Conservation (phyloP, 2,113 vertebrate genomes). For the Peromyscus polionotus region DNA sequence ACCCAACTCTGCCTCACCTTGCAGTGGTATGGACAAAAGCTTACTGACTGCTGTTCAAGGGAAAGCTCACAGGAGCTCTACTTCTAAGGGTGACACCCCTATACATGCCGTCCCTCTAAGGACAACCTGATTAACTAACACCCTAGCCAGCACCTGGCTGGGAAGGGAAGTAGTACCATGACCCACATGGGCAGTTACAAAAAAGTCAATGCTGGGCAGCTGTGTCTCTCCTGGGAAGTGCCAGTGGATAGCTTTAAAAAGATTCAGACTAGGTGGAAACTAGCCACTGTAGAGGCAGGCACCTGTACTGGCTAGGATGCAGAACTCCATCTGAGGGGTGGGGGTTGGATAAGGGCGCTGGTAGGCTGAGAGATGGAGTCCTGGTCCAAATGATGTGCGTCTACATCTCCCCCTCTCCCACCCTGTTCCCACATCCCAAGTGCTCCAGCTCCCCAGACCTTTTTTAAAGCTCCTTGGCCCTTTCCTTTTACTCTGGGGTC, state of each 20-base stretch:
- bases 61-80: background rate
- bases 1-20: background rate
- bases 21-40: constrained; percentile 46
- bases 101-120: background rate
- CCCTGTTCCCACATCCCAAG: background rate
- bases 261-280: background rate
- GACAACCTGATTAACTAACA: background rate
- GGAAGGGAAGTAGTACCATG: background rate
- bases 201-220: background rate
- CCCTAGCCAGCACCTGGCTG: background rate
- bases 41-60: background rate
- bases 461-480: background rate
- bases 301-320: background rate
- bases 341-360: background rate
- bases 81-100: background rate
- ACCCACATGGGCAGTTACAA: background rate
- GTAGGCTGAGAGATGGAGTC: background rate
- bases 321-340: background rate
- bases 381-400: fast-evolving
- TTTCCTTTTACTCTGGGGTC: background rate
- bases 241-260: background rate
- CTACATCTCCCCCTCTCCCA: fast-evolving
- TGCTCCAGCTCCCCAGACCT: background rate
- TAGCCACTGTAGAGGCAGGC: background rate
- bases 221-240: constrained; percentile 21